A percentile compares a stretch with the other conserved stretches of the same genome.
These are phyloP conservation scores for Neodiprion lecontei DNA, from an alignment of 1,140 invertebrate genomes.

Conservation along the genomic window DNA sequence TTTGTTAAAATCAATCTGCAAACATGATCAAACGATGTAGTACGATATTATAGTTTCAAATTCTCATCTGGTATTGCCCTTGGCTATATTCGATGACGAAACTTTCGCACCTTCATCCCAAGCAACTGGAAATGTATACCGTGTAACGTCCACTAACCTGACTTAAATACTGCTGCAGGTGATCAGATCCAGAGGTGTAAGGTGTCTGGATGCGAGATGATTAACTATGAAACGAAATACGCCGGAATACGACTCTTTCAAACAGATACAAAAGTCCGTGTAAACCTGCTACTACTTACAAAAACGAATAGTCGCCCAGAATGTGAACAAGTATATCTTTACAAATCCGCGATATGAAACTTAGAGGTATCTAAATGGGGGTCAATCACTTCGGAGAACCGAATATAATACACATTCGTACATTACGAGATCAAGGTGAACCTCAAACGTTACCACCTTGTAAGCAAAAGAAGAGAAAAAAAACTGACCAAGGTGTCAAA, in stretches of 20 bases:
- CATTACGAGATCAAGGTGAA: not conserved
- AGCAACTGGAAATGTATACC: not conserved
- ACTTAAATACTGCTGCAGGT: not conserved
- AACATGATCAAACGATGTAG: too few species aligned
- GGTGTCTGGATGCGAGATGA: not conserved
- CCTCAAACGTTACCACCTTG: too few species aligned
- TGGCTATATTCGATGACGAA: not conserved
- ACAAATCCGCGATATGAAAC: not conserved
- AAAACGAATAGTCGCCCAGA: not conserved
- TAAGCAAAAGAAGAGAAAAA: not conserved
- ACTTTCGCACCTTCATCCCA: not conserved
- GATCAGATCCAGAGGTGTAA: not conserved
- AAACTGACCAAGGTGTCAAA: not conserved
- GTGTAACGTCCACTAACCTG: not conserved
- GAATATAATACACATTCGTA: not conserved
- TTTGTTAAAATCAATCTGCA: too few species aligned
- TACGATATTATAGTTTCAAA: too few species aligned
- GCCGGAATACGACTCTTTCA: not conserved
- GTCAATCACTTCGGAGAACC: not conserved
- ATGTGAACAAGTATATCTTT: not conserved
- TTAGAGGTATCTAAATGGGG: not conserved
- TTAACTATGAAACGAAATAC: not conserved
- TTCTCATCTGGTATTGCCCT: not conserved
- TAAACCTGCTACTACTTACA: not conserved
- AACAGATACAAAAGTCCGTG: not conserved